Percentiles rank a stretch among this genome's conserved stretches.
These are phyloP conservation scores for Didymodactylos carnosus DNA, from an alignment of 2,888 invertebrate genomes.

Conservation along the genomic window DNA sequence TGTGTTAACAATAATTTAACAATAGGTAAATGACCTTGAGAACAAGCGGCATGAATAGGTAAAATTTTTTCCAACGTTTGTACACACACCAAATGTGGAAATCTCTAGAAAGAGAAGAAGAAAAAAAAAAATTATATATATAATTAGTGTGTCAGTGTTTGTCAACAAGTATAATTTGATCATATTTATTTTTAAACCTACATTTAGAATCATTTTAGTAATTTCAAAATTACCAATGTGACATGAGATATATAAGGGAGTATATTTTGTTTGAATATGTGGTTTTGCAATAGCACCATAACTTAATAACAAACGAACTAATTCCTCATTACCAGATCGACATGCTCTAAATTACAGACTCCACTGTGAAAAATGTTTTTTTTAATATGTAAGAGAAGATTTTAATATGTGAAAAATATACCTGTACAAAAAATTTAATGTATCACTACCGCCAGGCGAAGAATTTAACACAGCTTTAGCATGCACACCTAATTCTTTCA, in stretches of 20 bases:
- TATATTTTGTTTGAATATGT: slow-evolving; percentile 8
- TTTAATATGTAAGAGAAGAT: neutral
- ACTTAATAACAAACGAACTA: slow-evolving; percentile 40
- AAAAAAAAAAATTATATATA: neutral
- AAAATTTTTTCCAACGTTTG: slow-evolving; percentile 75
- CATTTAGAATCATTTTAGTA: slow-evolving; percentile 10
- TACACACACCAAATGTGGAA: slow-evolving; percentile 62
- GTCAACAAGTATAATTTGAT: neutral
- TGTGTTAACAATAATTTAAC: slow-evolving; percentile 56
- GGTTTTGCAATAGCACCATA: slow-evolving; percentile 7
- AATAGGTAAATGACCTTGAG: slow-evolving; percentile 59
- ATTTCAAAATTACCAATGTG: slow-evolving; percentile 9
- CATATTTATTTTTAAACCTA: neutral
- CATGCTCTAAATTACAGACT: slow-evolving; percentile 72
- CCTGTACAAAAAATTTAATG: slow-evolving; percentile 1
- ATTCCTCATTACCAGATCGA: slow-evolving; percentile 59
- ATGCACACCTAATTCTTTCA: neutral
- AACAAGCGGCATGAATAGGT: slow-evolving; percentile 73
- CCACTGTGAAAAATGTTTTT: slow-evolving; percentile 62
- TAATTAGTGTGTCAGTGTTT: neutral
- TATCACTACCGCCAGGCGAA: slow-evolving; percentile 1
- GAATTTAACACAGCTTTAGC: slow-evolving; percentile 11
- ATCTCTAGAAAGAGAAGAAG: slow-evolving; percentile 39
- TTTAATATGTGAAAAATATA: no score
- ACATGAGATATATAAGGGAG: slow-evolving; percentile 6